Base-by-base conservation (phyloP, 1,140 invertebrate species). In the Chrysoperla carnea region DNA sequence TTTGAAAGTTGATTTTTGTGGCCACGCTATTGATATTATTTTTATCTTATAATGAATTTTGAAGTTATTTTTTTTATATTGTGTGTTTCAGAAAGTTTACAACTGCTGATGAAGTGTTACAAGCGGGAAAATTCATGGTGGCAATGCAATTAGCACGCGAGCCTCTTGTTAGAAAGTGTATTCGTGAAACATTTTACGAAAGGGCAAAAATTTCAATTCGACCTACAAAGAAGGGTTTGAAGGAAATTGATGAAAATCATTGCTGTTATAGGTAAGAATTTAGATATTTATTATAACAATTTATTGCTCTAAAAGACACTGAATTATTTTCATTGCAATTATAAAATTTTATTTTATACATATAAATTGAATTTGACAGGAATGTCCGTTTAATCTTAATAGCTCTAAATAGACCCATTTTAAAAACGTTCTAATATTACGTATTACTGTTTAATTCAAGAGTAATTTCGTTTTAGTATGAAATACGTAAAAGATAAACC, bases 401-500 rank as follows among this genome's bases (percentile, higher is more conserved):
- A n/a, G n/a, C n/a, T n/a, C n/a, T n/a, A n/a, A n/a, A n/a, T n/a
- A n/a, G n/a, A n/a, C n/a, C n/a, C n/a, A n/a, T n/a, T n/a, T n/a
- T n/a, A n/a, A n/a, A n/a, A n/a, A n/a, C n/a, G n/a, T n/a, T n/a
- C n/a, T n/a, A 27, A 8, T 40, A 14, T 14, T 40, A 12, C 14
- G 4, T 3, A 23, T 3, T 3, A 3, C 2, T 23, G 5, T 11
- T 33, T 11, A 11, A 11, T 27, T 17, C 8, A 36, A 41, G 40
- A 12, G 37, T 46, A 48, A 29, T 47, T 46, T 42, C 40, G 45
- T 49, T 76, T 55, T 59, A 72, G 73, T 5, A 77, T 95, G 69
- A 98, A 97, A 54, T 99, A 96, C 59, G 52, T 99, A 6, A 88
- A 86, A 54, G 84, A 90, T 53, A 99, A 99, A 59, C 93, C 93